phyloP scores from a whole-genome alignment of 1,140 invertebrate species.

The Diabrotica virgifera region DNA sequence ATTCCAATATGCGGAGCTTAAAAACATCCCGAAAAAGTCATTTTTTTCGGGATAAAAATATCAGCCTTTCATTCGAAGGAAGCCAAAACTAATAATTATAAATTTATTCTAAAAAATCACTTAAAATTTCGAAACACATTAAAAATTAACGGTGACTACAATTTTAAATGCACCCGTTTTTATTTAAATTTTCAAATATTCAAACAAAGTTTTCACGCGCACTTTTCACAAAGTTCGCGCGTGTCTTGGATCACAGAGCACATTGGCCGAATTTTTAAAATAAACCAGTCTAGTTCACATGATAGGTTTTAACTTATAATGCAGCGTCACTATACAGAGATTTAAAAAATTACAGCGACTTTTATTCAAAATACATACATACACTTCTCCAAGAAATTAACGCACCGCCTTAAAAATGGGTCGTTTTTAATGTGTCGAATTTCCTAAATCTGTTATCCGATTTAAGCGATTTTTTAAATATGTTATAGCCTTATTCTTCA shows the following conservation, averaged over 20 bases:
- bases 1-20: constrained; percentile 17
- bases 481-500: too few species aligned
- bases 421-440: too few species aligned
- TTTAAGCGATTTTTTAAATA: too few species aligned
- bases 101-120: constrained; percentile 21
- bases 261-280: constrained; percentile 29
- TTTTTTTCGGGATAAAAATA: constrained; percentile 17
- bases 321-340: too few species aligned
- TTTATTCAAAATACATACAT: too few species aligned
- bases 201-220: constrained; percentile 30
- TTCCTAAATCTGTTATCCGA: too few species aligned
- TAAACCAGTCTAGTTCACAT: too few species aligned
- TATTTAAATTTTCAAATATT: constrained; percentile 24
- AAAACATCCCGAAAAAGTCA: neutral
- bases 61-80: constrained; percentile 38
- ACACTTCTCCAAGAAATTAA: too few species aligned
- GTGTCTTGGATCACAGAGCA: constrained; percentile 39
- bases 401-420: too few species aligned
- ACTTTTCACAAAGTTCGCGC: constrained; percentile 31
- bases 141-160: constrained; percentile 39
- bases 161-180: constrained; percentile 35
- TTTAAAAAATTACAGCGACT: too few species aligned
- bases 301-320: too few species aligned
- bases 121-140: constrained; percentile 22
- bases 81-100: constrained; percentile 33